phyloP scores from a whole-genome alignment of 2,888 invertebrate species.

The Rhagonycha fulva region DNA sequence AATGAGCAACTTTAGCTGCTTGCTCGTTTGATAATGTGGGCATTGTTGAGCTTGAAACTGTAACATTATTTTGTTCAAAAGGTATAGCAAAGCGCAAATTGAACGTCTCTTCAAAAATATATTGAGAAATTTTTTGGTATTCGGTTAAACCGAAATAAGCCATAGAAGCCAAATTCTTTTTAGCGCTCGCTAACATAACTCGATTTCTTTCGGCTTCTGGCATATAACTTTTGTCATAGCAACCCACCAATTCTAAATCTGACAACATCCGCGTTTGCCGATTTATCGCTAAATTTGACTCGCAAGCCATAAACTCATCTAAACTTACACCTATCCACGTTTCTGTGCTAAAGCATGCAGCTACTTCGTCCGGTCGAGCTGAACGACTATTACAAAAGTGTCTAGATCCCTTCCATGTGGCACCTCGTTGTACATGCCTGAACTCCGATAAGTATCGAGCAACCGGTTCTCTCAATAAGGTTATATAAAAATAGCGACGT shows the following conservation, averaged over 20 bases:
- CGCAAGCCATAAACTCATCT: constrained; percentile 89
- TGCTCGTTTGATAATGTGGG: constrained; percentile 77
- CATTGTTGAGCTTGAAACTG: constrained; percentile 82
- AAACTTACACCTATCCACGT: constrained; percentile 90
- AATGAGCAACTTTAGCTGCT: constrained; percentile 72
- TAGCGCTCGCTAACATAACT: constrained; percentile 92
- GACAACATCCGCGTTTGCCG: constrained; percentile 98
- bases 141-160: constrained; percentile 98
- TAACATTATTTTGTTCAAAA: constrained; percentile 91
- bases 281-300: constrained; percentile 93
- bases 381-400: constrained; percentile 76
- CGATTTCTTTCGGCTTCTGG: constrained; percentile 75
- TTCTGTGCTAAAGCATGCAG: constrained; percentile 76
- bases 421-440: constrained; percentile 94
- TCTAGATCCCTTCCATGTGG: constrained; percentile 89
- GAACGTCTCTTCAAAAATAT: constrained; percentile 93
- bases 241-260: constrained; percentile 91
- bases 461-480: constrained; percentile 92
- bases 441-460: constrained; percentile 94
- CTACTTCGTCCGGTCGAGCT: constrained; percentile 81
- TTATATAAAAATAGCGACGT: constrained; percentile 90
- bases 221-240: constrained; percentile 87
- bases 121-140: constrained; percentile 88
- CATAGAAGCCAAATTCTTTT: constrained; percentile 92
- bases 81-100: constrained; percentile 87